A percentile compares a stretch with the other conserved stretches of the same genome.
Conservation (phyloP, 2,888 invertebrate species). For the Phorcus lineatus region DNA sequence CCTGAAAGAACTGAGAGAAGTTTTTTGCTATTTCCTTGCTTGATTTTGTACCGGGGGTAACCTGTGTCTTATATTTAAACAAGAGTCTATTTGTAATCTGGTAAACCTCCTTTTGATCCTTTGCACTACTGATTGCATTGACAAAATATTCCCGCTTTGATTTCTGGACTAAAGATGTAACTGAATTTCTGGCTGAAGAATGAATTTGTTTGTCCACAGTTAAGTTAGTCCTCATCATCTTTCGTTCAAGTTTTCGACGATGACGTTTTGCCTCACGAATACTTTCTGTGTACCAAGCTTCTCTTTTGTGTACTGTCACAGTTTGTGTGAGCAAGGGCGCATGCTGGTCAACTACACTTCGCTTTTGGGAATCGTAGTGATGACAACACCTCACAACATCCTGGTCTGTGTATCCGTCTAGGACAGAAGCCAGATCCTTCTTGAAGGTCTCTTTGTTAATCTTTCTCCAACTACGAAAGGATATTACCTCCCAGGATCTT, state of each 20-base stretch:
- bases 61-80: background rate
- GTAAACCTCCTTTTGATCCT: background rate
- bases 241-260: background rate
- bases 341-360: too few species aligned
- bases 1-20: background rate
- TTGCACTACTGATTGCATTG: background rate
- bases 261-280: background rate
- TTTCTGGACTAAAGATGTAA: background rate
- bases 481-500: too few species aligned
- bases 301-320: background rate
- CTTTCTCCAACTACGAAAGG: background rate
- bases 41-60: background rate
- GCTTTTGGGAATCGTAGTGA: too few species aligned
- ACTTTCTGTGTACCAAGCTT: background rate
- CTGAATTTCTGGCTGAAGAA: background rate
- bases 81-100: background rate
- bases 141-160: too few species aligned
- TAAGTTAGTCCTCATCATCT: background rate
- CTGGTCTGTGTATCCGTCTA: too few species aligned
- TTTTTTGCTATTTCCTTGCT: background rate
- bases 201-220: background rate
- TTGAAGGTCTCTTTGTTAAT: background rate
- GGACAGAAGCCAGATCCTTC: background rate
- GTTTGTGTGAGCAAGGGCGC: too few species aligned
- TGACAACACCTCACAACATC: too few species aligned